A percentile compares a stretch with the other conserved stretches of the same genome.
Conservation (phyloP, 2,113 vertebrate species). For the Periophthalmodon schlosseri region DNA sequence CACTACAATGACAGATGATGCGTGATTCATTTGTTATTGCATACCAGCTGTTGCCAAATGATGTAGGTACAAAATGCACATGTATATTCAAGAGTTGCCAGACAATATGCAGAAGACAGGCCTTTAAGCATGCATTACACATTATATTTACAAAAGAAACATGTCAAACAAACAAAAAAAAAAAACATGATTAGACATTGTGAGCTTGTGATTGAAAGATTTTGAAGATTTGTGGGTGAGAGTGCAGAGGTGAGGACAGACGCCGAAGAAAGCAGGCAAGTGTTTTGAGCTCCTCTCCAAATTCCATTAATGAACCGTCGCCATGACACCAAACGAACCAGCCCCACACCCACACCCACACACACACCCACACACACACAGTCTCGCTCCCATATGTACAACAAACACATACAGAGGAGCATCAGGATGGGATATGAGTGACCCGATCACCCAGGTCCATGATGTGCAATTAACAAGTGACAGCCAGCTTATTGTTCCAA, state of each 20-base stretch:
- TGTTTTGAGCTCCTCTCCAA: conserved; percentile 61
- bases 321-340: conserved; percentile 45
- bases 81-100: conserved; percentile 41
- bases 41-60: conserved; percentile 36
- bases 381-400: conserved; percentile 15
- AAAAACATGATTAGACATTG: conserved; percentile 33
- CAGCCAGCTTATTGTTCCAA: conserved; percentile 74
- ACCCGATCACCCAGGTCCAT: conserved; percentile 69
- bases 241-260: conserved; percentile 59
- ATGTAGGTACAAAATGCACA: conserved; percentile 49
- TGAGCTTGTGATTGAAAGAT: conserved; percentile 49
- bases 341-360: conserved; percentile 24
- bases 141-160: conserved; percentile 22
- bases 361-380: conserved; percentile 36
- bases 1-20: conserved; percentile 36
- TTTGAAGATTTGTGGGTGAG: conserved; percentile 56
- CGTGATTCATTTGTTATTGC: conserved; percentile 40
- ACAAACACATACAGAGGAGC: conserved; percentile 41
- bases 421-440: conserved; percentile 67
- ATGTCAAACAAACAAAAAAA: conserved; percentile 28
- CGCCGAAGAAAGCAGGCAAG: conserved; percentile 67
- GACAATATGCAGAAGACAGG: conserved; percentile 67
- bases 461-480: conserved; percentile 77
- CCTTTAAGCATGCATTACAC: conserved; percentile 63
- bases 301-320: conserved; percentile 46